A percentile compares a stretch with the other conserved stretches of the same genome.
Conservation (phyloP, 2,888 invertebrate genomes). For the Drosophila mimica region DNA sequence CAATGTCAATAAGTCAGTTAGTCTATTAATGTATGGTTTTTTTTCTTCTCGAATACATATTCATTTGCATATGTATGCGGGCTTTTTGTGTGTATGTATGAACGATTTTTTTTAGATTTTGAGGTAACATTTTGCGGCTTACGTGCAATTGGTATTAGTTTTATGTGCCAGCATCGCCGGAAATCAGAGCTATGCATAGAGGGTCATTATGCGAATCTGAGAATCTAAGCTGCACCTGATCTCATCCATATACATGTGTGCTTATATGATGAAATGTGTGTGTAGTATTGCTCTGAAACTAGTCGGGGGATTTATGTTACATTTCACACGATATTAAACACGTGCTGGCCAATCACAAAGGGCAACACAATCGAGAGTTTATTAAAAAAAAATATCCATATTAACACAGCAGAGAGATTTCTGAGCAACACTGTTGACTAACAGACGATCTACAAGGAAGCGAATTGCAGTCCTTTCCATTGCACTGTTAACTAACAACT, state of each 20-base stretch:
- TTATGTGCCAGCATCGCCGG: conserved; percentile 62
- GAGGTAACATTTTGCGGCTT: conserved; percentile 56
- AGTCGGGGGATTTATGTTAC: conserved; percentile 36
- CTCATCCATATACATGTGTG: conserved; percentile 14
- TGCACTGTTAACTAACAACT: background rate
- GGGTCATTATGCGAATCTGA: conserved; percentile 56
- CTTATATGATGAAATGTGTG: conserved; percentile 62
- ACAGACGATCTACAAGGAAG: conserved; percentile 22
- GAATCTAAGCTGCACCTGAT: conserved; percentile 42
- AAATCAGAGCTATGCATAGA: conserved; percentile 56
- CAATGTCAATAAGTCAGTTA: conserved; percentile 73
- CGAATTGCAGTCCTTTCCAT: conserved; percentile 9
- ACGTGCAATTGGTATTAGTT: conserved; percentile 37
- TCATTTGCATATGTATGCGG: conserved; percentile 14
- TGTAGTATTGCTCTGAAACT: conserved; percentile 39
- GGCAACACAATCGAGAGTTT: background rate
- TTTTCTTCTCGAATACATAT: conserved; percentile 12
- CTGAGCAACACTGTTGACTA: background rate
- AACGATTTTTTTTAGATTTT: conserved; percentile 27
- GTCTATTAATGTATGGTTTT: conserved; percentile 11
- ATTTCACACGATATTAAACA: conserved; percentile 4
- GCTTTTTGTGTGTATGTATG: conserved; percentile 17
- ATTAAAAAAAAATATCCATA: background rate
- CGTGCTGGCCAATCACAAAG: conserved; percentile 3
- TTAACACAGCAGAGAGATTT: background rate